Evolutionary conservation across 2,888 invertebrate species (phyloP).

Genomic region (Zygogramma bicolorata): DNA sequence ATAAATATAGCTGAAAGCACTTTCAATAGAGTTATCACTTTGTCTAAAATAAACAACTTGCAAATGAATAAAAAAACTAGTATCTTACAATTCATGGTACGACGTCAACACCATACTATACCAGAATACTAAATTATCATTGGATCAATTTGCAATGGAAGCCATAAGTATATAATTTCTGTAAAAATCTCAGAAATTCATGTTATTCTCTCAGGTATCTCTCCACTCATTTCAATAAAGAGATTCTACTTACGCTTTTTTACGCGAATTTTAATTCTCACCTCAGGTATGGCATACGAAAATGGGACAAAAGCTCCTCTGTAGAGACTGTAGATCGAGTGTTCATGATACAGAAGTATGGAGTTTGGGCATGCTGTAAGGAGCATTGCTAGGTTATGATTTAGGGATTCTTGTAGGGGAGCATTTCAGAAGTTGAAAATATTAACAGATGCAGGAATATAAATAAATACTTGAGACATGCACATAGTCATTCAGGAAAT

Average conservation of each 20-base stretch:
- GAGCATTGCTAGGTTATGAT: not conserved
- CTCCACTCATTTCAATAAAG: conserved; percentile 4
- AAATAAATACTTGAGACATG: no score
- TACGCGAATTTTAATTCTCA: conserved; percentile 5
- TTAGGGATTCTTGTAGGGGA: not conserved
- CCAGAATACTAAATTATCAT: no score
- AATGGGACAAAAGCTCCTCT: conserved; percentile 7
- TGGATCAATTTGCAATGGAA: not conserved
- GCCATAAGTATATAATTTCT: not conserved
- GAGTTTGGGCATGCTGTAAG: not conserved
- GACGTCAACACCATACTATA: no score
- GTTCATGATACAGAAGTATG: conserved; percentile 9
- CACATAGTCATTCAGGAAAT: no score
- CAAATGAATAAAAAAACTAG: no score
- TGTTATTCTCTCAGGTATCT: conserved; percentile 1
- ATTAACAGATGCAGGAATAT: not conserved
- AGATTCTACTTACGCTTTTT: not conserved
- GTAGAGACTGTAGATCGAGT: not conserved
- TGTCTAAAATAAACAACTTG: no score
- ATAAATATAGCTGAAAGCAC: no score
- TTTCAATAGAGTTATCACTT: no score
- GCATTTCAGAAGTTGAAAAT: no score
- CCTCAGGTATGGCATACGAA: conserved; percentile 3
- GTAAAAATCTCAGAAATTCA: not conserved
- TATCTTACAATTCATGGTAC: no score